Conservation (phyloP, 2,888 invertebrate species). For the Tenodera sinensis region DNA sequence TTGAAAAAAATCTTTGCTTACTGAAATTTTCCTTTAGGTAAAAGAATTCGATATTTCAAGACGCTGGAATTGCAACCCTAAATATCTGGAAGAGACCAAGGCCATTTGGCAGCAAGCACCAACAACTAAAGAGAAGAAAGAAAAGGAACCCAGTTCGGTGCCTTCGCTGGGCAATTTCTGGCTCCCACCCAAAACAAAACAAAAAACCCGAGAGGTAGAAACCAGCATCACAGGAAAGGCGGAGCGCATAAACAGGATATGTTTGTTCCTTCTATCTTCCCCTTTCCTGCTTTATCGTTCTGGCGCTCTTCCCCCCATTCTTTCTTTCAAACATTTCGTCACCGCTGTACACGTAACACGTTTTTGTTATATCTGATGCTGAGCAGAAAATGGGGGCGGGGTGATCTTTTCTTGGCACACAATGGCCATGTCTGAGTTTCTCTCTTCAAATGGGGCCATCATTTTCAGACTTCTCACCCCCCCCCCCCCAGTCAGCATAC, state of each 20-base stretch:
- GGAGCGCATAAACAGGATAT: background rate
- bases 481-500: background rate
- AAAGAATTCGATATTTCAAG: background rate
- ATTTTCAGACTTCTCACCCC: background rate
- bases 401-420: background rate
- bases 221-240: background rate
- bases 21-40: no score
- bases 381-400: background rate
- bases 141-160: background rate
- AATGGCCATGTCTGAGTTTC: background rate
- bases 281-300: background rate
- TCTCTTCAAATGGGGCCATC: background rate
- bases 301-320: background rate
- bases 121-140: background rate
- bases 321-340: background rate
- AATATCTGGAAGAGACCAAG: background rate
- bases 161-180: background rate
- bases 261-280: background rate
- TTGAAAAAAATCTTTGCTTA: no score
- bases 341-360: background rate
- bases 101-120: background rate
- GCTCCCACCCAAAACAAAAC: background rate
- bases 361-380: background rate
- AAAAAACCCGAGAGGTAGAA: background rate
- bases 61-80: background rate